These are phyloP conservation scores for Ptyas mucosa DNA, from an alignment of 2,113 vertebrate genomes.

Conservation along the genomic window DNA sequence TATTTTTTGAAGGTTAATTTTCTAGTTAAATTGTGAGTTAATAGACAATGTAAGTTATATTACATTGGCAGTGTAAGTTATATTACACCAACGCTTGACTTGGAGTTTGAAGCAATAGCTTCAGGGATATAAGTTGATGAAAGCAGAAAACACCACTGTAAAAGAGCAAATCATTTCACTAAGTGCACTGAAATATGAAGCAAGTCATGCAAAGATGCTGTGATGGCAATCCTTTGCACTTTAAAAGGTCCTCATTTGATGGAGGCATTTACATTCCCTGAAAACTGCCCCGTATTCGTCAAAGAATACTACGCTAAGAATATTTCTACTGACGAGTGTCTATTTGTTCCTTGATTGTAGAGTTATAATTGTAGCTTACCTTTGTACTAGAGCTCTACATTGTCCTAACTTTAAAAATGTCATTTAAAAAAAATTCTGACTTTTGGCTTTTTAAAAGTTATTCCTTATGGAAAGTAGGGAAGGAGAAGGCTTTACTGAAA, in stretches of 20 bases:
- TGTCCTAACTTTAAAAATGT: not conserved
- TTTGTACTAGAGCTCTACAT: not conserved
- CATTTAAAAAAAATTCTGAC: not conserved
- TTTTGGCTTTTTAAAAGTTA: conserved; percentile 1
- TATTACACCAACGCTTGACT: not conserved
- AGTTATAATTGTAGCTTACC: not conserved
- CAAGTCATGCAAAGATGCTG: not conserved
- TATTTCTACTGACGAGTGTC: not conserved
- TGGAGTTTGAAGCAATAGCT: not conserved
- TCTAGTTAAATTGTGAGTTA: not conserved
- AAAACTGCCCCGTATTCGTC: not conserved
- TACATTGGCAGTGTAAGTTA: not conserved
- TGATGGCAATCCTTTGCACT: not conserved
- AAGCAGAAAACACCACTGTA: not conserved
- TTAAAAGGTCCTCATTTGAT: not conserved
- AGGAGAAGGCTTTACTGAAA: not conserved
- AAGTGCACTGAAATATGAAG: rapidly evolving
- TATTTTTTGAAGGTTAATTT: not conserved
- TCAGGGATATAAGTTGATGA: not conserved
- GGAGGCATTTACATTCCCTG: not conserved
- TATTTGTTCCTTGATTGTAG: not conserved
- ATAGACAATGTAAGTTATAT: not conserved
- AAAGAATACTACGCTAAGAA: rapidly evolving
- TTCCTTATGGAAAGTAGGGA: not conserved
- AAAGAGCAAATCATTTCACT: not conserved